phyloP scores from a whole-genome alignment of 2,888 invertebrate species.

The Hyposoter didymator region DNA sequence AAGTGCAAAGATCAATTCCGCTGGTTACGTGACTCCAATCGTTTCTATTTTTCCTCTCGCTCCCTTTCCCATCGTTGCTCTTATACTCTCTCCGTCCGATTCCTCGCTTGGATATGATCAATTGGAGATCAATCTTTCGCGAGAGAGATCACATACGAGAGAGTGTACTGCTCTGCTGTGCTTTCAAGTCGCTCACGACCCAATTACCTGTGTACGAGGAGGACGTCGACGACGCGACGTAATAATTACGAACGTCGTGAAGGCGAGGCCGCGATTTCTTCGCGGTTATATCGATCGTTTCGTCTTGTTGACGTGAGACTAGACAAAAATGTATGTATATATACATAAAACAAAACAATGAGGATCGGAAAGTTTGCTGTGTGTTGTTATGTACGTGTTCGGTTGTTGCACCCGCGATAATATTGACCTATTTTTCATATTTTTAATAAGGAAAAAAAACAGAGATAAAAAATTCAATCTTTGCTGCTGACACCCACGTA shows the following conservation, averaged over 20 bases:
- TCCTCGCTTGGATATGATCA: slow-evolving; percentile 33
- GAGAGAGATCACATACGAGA: slow-evolving; percentile 55
- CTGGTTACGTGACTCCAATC: slow-evolving; percentile 25
- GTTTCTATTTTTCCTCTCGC: background rate
- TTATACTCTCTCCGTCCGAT: background rate
- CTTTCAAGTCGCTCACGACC: slow-evolving; percentile 58
- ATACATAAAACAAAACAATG: background rate
- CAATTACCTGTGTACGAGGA: slow-evolving; percentile 61
- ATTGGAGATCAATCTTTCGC: slow-evolving; percentile 44
- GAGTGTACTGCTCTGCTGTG: slow-evolving; percentile 10
- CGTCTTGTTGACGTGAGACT: slow-evolving; percentile 20
- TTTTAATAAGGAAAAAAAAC: slow-evolving; percentile 41
- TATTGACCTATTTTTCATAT: slow-evolving; percentile 19
- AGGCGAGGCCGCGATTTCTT: slow-evolving; percentile 61
- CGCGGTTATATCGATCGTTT: slow-evolving; percentile 56
- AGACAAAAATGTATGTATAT: background rate
- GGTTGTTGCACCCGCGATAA: slow-evolving; percentile 46
- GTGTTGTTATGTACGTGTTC: slow-evolving; percentile 5
- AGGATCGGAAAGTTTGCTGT: slow-evolving; percentile 58
- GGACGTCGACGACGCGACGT: slow-evolving; percentile 56
- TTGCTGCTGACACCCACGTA: slow-evolving; percentile 55
- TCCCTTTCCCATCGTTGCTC: background rate
- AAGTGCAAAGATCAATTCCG: slow-evolving; percentile 4
- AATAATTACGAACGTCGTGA: slow-evolving; percentile 68
- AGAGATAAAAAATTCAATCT: slow-evolving; percentile 42